A percentile compares a stretch with the other conserved stretches of the same genome.
These are phyloP conservation scores for Pachycephus smyrnensis DNA, from an alignment of 2,888 invertebrate genomes.

Conservation along the genomic window DNA sequence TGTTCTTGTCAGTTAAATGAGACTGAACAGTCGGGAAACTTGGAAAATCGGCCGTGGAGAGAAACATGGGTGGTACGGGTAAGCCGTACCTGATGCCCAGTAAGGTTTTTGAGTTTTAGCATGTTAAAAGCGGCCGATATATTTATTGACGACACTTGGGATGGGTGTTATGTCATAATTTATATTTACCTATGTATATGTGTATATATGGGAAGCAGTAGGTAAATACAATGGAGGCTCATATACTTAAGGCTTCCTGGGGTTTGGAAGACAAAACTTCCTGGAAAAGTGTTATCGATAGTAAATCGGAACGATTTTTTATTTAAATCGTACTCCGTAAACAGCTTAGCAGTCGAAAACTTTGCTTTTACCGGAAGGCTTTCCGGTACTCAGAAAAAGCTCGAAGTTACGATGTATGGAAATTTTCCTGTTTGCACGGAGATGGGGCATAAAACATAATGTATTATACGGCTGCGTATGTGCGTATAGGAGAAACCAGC, in stretches of 20 bases:
- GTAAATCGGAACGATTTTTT: not conserved
- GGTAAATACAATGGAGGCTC: not conserved
- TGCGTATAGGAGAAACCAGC: not conserved
- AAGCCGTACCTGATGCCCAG: too few species aligned
- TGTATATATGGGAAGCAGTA: not conserved
- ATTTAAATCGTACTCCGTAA: conserved; percentile 6
- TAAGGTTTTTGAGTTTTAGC: not conserved
- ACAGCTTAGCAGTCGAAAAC: not conserved
- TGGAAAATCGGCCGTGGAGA: too few species aligned
- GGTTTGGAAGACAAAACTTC: not conserved
- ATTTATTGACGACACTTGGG: not conserved
- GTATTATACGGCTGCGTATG: too few species aligned
- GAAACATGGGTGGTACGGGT: not conserved
- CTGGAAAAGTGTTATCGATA: not conserved
- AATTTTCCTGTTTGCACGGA: not conserved
- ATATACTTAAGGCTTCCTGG: not conserved
- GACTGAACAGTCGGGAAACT: not conserved
- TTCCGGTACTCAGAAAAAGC: not conserved
- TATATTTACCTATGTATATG: not conserved
- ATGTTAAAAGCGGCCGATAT: not conserved
- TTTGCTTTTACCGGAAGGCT: conserved; percentile 4
- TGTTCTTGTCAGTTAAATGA: not conserved
- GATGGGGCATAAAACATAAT: not conserved
- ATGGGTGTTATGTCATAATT: not conserved
- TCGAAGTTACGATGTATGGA: not conserved